Evolutionary conservation across 92 coral and sea anemone genomes (phyloP), one percentile per base, ranked within the genome.

Genomic region (Galaxea fascicularis): DNA sequence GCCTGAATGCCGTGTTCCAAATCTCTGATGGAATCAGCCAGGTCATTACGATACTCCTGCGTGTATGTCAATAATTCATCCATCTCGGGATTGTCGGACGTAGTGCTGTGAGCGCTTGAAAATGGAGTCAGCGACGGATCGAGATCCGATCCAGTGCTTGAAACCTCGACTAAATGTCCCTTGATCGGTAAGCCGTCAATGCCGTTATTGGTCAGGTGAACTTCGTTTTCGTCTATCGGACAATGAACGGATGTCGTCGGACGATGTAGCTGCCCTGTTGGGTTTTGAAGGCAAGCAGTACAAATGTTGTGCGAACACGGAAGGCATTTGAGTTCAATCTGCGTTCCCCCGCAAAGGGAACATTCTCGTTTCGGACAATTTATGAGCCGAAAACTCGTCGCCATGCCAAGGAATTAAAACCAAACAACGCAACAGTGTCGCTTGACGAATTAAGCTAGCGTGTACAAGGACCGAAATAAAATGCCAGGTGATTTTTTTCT

Each of bases 11-110:
- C 47, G 57, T 82, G 86, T 45, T 71, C 86, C 56, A 70, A 54
- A 56, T 82, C 66, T 53, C 71, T 59, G 59, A 70, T 82, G 44
- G 70, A 25, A 15, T 53, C 30, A 3, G 86, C 77, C 70, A 82
- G 18, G 44, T 82, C 86, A 45, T 82, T 82, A 24, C 73, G 73
- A 58, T 79, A 79, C n/a, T 79, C 84, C 30, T 79, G 84, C 1
- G 84, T 79, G 17, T 39, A 79, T 29, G 84, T 66, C 76, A 79
- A 17, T n/a, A 79, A 71, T 30, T 71, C 84, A 11, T 66, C 27
- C 65, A 79, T 79, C 71, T 77, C 82, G 11, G 70, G 44, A 28
- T 12, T 65, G 8, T 46, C 57, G 4, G 76, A 71, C 54, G 1
- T 46, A 2, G 21, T 58, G 35, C 51, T 49, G 8, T 21, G 76